A percentile compares a stretch with the other conserved stretches of the same genome.
Conservation (phyloP, 1,140 invertebrate species). For the Papilio glaucus region DNA sequence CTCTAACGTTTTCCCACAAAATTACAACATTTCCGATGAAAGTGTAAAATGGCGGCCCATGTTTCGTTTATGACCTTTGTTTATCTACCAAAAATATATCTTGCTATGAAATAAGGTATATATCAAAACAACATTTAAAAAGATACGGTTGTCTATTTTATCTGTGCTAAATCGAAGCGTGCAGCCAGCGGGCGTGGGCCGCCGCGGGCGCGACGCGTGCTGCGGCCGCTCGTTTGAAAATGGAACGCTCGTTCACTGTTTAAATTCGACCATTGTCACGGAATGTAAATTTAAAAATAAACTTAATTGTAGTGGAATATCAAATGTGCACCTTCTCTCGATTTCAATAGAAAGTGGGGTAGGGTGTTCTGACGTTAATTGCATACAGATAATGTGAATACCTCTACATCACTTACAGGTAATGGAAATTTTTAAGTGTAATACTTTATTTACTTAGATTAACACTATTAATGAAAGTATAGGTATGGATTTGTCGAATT, state of each 20-base stretch:
- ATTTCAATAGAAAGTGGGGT: constrained; percentile 1
- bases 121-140: constrained; percentile 16
- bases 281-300: constrained; percentile 36
- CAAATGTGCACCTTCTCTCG: constrained; percentile 2
- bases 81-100: too few relatives aligned
- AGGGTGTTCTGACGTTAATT: neutral
- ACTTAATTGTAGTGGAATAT: constrained; percentile 27
- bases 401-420: too few relatives aligned
- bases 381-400: too few relatives aligned
- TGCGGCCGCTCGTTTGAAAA: constrained; percentile 22
- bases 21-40: too few relatives aligned
- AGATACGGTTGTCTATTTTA: constrained; percentile 31
- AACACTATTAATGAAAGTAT: too few relatives aligned
- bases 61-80: too few relatives aligned
- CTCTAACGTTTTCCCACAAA: too few relatives aligned
- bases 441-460: too few relatives aligned
- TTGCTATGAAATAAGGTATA: too few relatives aligned
- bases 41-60: too few relatives aligned
- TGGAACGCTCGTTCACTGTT: constrained; percentile 34
- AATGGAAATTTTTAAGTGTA: too few relatives aligned
- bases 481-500: too few relatives aligned
- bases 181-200: constrained; percentile 16
- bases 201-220: constrained; percentile 35
- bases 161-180: constrained; percentile 35
- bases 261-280: constrained; percentile 36